These are phyloP conservation scores for Tapirus terrestris DNA, from an alignment of 2,113 vertebrate species.

Conservation along the genomic window DNA sequence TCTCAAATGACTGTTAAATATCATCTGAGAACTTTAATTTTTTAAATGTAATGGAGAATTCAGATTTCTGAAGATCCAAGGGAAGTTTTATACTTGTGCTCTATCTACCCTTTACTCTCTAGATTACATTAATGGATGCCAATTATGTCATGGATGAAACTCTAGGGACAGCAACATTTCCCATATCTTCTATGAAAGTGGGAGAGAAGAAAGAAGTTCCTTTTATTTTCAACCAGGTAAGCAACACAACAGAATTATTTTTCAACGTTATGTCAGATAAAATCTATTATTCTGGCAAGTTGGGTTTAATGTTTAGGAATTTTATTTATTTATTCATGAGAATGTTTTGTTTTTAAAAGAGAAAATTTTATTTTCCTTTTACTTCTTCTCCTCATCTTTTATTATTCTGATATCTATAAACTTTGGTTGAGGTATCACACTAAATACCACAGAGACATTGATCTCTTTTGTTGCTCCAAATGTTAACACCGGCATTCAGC, in stretches of 20 bases:
- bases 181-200: slow-evolving; percentile 89
- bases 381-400: not conserved
- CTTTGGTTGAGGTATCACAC: not conserved
- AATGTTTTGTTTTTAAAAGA: not conserved
- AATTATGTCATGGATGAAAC: slow-evolving; percentile 98
- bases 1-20: not conserved
- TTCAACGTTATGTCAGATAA: not conserved
- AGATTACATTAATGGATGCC: slow-evolving; percentile 98
- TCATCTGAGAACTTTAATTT: not conserved
- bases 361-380: not conserved
- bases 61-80: not conserved
- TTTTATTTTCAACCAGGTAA: slow-evolving; percentile 94
- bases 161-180: slow-evolving; percentile 91
- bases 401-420: not conserved
- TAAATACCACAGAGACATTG: not conserved
- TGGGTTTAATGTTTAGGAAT: not conserved
- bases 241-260: slow-evolving; percentile 49
- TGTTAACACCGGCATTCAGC: not conserved
- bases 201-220: slow-evolving; percentile 91
- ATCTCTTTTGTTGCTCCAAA: not conserved
- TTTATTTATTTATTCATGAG: not conserved
- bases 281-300: not conserved
- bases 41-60: not conserved
- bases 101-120: slow-evolving; percentile 34
- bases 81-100: not conserved